Percentiles rank a stretch among this genome's conserved stretches.
Evolutionary conservation across 2,113 vertebrate genomes (phyloP).

Genomic region (Scophthalmus maximus): DNA sequence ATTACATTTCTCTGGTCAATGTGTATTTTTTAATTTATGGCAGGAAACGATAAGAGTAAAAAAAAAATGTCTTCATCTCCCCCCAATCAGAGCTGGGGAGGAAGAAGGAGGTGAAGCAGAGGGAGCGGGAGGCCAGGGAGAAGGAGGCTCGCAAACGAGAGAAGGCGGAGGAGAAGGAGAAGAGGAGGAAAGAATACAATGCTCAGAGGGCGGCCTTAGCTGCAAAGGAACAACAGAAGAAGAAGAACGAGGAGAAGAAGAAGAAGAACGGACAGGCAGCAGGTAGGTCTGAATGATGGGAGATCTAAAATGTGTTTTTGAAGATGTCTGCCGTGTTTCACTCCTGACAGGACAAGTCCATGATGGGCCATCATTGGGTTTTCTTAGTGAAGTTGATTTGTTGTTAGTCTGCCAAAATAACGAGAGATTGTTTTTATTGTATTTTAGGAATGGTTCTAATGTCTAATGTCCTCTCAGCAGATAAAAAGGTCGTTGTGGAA

Average conservation of each 20-base stretch:
- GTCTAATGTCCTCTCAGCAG: conserved; percentile 38
- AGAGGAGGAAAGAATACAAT: conserved; percentile 91
- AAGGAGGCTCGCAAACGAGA: conserved; percentile 90
- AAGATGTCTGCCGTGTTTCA: no score
- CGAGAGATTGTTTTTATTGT: background rate
- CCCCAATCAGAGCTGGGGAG: conserved; percentile 87
- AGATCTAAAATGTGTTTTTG: background rate
- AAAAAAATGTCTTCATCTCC: background rate
- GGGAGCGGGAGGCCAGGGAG: conserved; percentile 90
- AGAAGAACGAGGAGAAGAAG: conserved; percentile 87
- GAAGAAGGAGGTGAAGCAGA: conserved; percentile 91
- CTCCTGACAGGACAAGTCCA: no score
- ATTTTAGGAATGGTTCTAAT: background rate
- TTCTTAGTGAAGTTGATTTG: no score
- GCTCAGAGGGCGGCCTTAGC: conserved; percentile 86
- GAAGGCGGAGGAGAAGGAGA: conserved; percentile 96
- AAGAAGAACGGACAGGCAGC: conserved; percentile 88
- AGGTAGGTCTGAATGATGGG: conserved; percentile 64
- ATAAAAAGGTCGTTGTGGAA: conserved; percentile 60
- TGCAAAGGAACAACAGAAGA: conserved; percentile 84
- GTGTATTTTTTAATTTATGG: no score
- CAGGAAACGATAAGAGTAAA: no score
- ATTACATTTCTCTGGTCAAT: no score
- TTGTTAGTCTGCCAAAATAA: no score
- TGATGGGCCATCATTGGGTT: no score